A percentile compares a stretch with the other conserved stretches of the same genome.
Evolutionary conservation across 2,797 vertebrate species (phyloP).

Genomic region (Hephaestus fuliginosus): DNA sequence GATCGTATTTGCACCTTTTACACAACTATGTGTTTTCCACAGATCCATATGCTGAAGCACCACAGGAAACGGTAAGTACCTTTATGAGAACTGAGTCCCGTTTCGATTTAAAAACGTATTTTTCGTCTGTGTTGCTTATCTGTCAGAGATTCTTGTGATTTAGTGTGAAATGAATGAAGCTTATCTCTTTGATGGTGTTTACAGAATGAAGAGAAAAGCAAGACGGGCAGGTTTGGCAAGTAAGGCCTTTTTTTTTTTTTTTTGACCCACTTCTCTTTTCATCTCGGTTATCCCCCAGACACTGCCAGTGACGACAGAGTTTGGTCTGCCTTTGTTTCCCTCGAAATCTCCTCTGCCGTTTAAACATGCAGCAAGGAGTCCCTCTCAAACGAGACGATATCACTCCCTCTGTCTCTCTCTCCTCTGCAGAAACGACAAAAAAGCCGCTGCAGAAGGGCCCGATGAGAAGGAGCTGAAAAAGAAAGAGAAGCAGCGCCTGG

Average conservation of each 20-base stretch:
- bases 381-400: slow-evolving; percentile 2
- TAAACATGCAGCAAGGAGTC: slow-evolving; percentile 15
- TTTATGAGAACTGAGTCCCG: slow-evolving; percentile 2
- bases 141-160: slow-evolving; percentile 17
- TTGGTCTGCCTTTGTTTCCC: background rate
- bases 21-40: slow-evolving; percentile 38
- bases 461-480: slow-evolving; percentile 86
- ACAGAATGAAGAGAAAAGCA: slow-evolving; percentile 78
- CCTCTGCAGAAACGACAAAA: slow-evolving; percentile 76
- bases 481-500: slow-evolving; percentile 82
- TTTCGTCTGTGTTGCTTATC: background rate
- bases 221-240: slow-evolving; percentile 77
- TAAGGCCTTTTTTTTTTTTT: slow-evolving; percentile 63
- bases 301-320: slow-evolving; percentile 13
- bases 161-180: slow-evolving; percentile 9
- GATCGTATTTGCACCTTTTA: background rate
- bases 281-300: background rate
- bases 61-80: slow-evolving; percentile 63
- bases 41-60: slow-evolving; percentile 85
- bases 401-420: slow-evolving; percentile 1
- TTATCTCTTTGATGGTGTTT: slow-evolving; percentile 53
- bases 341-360: slow-evolving; percentile 13
- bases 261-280: slow-evolving; percentile 37
- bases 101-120: background rate
- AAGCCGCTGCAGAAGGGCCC: slow-evolving; percentile 47